These are phyloP conservation scores for Amyelois transitella DNA, from an alignment of 1,140 invertebrate genomes.

Conservation along the genomic window DNA sequence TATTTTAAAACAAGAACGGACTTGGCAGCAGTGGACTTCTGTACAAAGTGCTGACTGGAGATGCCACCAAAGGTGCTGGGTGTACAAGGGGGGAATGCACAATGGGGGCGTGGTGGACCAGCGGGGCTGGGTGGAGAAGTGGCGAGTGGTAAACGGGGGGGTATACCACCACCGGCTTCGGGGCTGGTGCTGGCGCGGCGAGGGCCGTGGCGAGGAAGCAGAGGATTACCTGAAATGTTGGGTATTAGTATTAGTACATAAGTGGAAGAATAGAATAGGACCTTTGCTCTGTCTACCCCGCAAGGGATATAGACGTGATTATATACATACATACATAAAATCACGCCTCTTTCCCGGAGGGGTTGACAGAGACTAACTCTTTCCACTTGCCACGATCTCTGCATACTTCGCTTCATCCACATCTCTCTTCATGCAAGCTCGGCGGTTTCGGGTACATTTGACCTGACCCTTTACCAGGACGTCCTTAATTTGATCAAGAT, in stretches of 20 bases:
- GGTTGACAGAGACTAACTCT: too few relatives aligned
- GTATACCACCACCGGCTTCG: slow-evolving; percentile 24
- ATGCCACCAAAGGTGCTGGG: slow-evolving; percentile 18
- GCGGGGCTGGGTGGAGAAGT: slow-evolving; percentile 19
- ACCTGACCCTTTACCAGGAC: too few relatives aligned
- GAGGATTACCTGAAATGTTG: slow-evolving; percentile 20
- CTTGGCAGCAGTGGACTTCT: slow-evolving; percentile 13
- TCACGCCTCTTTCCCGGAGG: too few relatives aligned
- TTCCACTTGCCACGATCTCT: too few relatives aligned
- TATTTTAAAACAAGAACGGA: slow-evolving; percentile 16
- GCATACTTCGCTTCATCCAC: too few relatives aligned
- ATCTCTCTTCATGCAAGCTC: too few relatives aligned
- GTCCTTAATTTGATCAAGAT: too few relatives aligned
- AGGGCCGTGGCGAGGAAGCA: slow-evolving; percentile 15
- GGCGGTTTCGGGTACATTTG: too few relatives aligned
- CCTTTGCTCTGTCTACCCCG: too few relatives aligned
- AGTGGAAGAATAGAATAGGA: too few relatives aligned
- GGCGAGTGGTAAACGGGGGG: slow-evolving; percentile 14
- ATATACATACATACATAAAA: too few relatives aligned
- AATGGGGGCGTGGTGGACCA: slow-evolving; percentile 22
- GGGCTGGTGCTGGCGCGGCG: slow-evolving; percentile 25
- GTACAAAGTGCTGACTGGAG: slow-evolving; percentile 16
- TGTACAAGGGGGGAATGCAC: slow-evolving; percentile 8
- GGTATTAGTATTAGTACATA: neutral
- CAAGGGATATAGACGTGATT: too few relatives aligned